Evolutionary conservation across 1,140 invertebrate species (phyloP), one percentile per base, ranked within the genome.

Genomic region (Megathymus violae): DNA sequence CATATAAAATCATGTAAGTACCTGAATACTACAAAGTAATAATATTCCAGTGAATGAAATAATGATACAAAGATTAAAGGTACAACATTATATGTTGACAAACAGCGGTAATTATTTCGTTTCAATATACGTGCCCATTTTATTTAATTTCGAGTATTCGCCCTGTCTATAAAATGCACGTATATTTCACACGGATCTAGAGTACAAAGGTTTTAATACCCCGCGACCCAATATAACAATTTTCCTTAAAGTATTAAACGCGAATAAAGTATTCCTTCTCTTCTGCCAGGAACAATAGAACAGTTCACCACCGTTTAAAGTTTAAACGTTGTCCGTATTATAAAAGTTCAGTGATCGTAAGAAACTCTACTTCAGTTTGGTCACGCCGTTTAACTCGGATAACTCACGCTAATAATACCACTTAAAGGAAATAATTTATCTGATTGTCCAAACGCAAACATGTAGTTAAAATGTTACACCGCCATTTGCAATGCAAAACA

Each of bases 371-470:
- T 61, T 61, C 61, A 43, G 50, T 70, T 61, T 38, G 36, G 59
- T 65, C 48, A 54, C 64, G 54, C 41, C 67, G 61, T 38, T 60
- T 48, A 52, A 56, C 63, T 62, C 44, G 27, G 48, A 38, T 58
- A 62, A 67, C 52, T 62, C 46, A 51, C 31, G 22, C 47, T 56
- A 67, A 64, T 70, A 51, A 65, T 62, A 63, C 56, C 59, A 47
- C 58, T 63, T 48, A 60, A 64, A 52, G 27, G 50, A 61, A 63
- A 56, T 52, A 64, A 71, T 71, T 69, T 67, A 71, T 69, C 64
- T 74, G 65, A 68, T 71, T 64, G 64, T 59, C 61, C 16, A 59
- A 64, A 76, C 66, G 68, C 68, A 63, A 66, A 44, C 63, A 10
- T 64, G 52, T 54, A 41, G 46, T 50, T 50, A 31, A 56, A 14